These are phyloP conservation scores for Apocrypta bakeri DNA, from an alignment of 1,140 invertebrate species.

Conservation along the genomic window DNA sequence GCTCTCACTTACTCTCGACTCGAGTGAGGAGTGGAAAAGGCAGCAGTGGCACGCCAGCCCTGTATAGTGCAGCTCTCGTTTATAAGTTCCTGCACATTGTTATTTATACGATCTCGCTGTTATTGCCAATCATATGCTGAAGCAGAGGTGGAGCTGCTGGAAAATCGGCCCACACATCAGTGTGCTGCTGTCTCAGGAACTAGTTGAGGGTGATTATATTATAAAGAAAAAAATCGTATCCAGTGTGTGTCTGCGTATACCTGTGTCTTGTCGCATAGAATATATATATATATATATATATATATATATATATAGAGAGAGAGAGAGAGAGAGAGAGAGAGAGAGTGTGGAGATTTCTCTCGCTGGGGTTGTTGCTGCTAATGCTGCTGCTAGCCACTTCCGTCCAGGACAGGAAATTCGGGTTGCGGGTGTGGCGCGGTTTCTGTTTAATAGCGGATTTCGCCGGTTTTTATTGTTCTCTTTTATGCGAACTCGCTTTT, in stretches of 20 bases:
- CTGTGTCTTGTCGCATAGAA: no score
- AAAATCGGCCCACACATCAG: background rate
- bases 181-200: background rate
- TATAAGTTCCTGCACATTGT: background rate
- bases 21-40: background rate
- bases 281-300: no score
- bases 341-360: no score
- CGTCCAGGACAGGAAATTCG: background rate
- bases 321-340: no score
- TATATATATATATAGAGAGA: no score
- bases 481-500: background rate
- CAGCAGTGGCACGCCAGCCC: background rate
- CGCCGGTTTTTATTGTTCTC: background rate
- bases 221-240: background rate
- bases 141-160: background rate
- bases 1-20: background rate
- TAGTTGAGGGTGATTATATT: background rate
- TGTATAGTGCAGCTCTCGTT: background rate
- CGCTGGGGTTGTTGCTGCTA: background rate
- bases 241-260: background rate
- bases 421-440: background rate
- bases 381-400: background rate
- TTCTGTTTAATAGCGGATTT: background rate
- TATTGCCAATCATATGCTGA: slow-evolving; percentile 17
- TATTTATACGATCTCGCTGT: slow-evolving; percentile 16